A percentile compares a stretch with the other conserved stretches of the same genome.
phyloP scores from a whole-genome alignment of 1,140 invertebrate genomes.

The Sycophaga agraensis region DNA sequence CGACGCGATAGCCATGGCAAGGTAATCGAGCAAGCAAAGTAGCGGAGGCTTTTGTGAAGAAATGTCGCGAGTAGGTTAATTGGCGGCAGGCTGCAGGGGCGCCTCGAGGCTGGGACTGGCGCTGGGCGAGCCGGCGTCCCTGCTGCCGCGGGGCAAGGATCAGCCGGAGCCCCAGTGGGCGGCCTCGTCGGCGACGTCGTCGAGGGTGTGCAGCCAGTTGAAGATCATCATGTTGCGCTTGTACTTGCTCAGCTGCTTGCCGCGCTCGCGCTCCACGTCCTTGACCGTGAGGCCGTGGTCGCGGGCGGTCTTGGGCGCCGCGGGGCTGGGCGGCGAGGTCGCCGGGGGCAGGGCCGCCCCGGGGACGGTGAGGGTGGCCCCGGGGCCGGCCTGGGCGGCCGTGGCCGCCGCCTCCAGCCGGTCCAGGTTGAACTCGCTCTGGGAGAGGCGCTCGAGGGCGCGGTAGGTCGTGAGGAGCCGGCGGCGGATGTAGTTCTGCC shows the following conservation, averaged over 20 bases:
- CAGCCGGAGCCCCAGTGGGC: too few relatives aligned
- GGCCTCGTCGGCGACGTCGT: conserved; percentile 61
- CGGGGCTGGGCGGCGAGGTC: conserved; percentile 24
- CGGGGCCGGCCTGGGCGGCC: conserved; percentile 51
- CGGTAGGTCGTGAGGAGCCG: conserved; percentile 76
- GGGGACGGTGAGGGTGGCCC: conserved; percentile 61
- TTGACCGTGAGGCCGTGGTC: conserved; percentile 70
- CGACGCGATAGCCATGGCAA: too few relatives aligned
- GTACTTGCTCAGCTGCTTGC: conserved; percentile 82
- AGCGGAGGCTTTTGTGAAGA: too few relatives aligned
- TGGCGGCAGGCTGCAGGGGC: too few relatives aligned
- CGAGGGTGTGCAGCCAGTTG: conserved; percentile 85
- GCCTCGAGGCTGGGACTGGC: too few relatives aligned
- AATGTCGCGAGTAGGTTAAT: too few relatives aligned
- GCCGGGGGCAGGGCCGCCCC: conserved; percentile 44
- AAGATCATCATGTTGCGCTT: conserved; percentile 92
- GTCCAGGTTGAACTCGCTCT: conserved; percentile 81
- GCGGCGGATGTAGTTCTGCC: conserved; percentile 52
- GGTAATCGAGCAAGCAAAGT: too few relatives aligned
- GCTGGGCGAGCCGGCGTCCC: too few relatives aligned
- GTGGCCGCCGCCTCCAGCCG: conserved; percentile 66
- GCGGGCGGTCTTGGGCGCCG: conserved; percentile 44
- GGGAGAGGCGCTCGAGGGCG: conserved; percentile 76
- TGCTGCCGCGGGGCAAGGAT: too few relatives aligned
- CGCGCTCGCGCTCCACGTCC: conserved; percentile 79